A percentile compares a stretch with the other conserved stretches of the same genome.
Conservation (phyloP, 2,797 vertebrate genomes). For the Vireo griseus region DNA sequence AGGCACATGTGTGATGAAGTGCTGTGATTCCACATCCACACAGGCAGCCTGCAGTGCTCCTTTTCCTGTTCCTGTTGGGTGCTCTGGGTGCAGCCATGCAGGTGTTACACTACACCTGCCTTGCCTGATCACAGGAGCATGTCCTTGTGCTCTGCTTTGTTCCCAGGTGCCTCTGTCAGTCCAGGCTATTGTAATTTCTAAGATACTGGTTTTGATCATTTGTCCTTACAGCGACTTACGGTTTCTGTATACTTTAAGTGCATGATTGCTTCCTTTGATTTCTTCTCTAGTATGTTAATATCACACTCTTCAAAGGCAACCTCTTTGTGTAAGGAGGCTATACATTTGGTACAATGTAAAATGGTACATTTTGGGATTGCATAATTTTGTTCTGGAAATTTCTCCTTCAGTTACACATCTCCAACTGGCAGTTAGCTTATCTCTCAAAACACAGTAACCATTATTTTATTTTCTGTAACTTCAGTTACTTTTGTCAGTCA, state of each 20-base stretch:
- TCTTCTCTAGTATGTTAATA: not conserved
- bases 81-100: not conserved
- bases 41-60: not conserved
- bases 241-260: not conserved
- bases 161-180: not conserved
- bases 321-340: not conserved
- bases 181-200: not conserved
- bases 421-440: not conserved
- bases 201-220: not conserved
- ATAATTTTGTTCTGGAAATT: not conserved
- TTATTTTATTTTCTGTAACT: not conserved
- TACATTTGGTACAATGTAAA: not conserved
- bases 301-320: constrained; percentile 18
- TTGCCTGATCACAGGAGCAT: not conserved
- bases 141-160: not conserved
- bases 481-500: not conserved
- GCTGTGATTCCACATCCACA: not conserved
- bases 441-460: not conserved
- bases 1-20: rapidly evolving
- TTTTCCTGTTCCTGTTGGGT: not conserved
- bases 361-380: not conserved
- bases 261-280: constrained; percentile 39
- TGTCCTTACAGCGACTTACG: not conserved
- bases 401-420: not conserved
- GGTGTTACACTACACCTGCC: not conserved